Evolutionary conservation across 30 jellyfish, hydroid and myxozoan genomes (phyloP).

Genomic region (Aurelia aurita complex sp. Pacific): DNA sequence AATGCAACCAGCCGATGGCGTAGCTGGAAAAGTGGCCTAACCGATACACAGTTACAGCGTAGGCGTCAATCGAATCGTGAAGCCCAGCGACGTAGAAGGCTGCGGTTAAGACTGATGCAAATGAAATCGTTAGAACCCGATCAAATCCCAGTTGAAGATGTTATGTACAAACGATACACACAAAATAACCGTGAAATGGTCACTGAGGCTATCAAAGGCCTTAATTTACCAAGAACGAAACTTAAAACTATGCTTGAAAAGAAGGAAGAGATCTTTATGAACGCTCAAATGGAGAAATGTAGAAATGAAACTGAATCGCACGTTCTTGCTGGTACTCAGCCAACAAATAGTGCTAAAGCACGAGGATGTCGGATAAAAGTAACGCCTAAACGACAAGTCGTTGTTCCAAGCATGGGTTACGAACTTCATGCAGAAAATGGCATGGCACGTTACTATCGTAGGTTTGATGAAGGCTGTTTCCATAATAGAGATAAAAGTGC

Average conservation of each 20-base stretch:
- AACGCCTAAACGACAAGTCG: conserved; percentile 75
- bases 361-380: conserved; percentile 84
- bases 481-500: too few relatives aligned
- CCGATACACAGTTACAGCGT: conserved; percentile 87
- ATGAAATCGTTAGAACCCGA: conserved; percentile 54
- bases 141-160: conserved; percentile 42
- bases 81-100: conserved; percentile 96
- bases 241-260: conserved; percentile 36
- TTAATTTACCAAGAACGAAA: conserved; percentile 24
- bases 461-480: not conserved
- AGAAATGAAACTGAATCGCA: conserved; percentile 18
- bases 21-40: conserved; percentile 62
- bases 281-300: not conserved
- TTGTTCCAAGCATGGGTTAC: conserved; percentile 61
- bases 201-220: conserved; percentile 28
- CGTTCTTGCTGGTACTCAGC: not conserved
- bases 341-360: conserved; percentile 21
- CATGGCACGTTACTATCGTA: not conserved
- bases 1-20: conserved; percentile 50
- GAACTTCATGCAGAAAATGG: conserved; percentile 13
- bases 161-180: conserved; percentile 48
- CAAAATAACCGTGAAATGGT: conserved; percentile 34
- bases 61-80: conserved; percentile 95
- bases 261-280: not conserved
- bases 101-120: conserved; percentile 72